Evolutionary conservation across 2,888 invertebrate species (phyloP).

Genomic region (Diplolepis rosae): DNA sequence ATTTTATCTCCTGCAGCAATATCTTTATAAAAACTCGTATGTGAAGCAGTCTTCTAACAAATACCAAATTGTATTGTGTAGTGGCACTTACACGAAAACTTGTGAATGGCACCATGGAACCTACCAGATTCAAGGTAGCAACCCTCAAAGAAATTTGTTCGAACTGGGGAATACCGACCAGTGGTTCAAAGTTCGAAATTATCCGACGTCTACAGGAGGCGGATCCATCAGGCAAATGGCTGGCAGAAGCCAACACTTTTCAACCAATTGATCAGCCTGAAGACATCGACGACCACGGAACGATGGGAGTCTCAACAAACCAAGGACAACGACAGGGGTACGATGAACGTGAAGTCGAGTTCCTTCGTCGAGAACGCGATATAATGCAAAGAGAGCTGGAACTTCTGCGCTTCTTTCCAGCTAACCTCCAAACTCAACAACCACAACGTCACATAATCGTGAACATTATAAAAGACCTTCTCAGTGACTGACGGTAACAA

Average conservation of each 20-base stretch:
- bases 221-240: background rate
- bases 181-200: background rate
- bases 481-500: constrained; percentile 39
- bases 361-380: background rate
- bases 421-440: background rate
- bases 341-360: background rate
- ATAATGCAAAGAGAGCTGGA: background rate
- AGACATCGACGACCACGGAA: background rate
- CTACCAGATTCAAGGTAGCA: background rate
- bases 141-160: background rate
- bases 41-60: too few relatives aligned
- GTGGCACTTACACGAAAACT: background rate
- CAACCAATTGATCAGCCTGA: background rate
- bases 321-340: background rate
- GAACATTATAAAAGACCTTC: constrained; percentile 35
- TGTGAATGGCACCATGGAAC: background rate
- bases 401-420: background rate
- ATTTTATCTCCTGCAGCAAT: background rate
- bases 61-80: background rate
- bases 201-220: background rate
- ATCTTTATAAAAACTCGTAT: too few relatives aligned
- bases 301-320: background rate
- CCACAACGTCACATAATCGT: background rate
- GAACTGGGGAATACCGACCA: background rate
- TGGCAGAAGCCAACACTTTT: background rate